Evolutionary conservation across 2,113 vertebrate genomes (phyloP).

Genomic region (Narcine bancroftii): DNA sequence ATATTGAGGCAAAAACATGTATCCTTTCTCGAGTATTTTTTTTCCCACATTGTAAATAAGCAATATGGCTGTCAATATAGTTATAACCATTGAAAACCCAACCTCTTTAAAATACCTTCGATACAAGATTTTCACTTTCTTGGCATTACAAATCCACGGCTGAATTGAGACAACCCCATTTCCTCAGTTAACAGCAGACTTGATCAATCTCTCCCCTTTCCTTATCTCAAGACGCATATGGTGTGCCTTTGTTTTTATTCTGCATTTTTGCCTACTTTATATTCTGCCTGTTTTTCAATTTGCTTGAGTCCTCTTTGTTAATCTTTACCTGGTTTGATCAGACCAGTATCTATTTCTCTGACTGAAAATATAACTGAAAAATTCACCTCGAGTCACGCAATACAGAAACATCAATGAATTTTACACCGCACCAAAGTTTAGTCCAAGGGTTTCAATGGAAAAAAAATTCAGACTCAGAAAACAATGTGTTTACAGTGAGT

Average conservation of each 20-base stretch:
- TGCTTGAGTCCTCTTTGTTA: background rate
- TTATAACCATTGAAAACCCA: background rate
- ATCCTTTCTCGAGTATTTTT: background rate
- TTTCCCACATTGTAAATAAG: background rate
- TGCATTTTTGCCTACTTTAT: background rate
- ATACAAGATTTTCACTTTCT: background rate
- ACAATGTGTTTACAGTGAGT: too few species aligned
- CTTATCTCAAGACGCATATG: too few species aligned
- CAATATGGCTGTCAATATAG: background rate
- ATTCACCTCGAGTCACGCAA: too few species aligned
- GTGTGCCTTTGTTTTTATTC: background rate
- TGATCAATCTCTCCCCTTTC: background rate
- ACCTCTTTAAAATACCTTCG: background rate
- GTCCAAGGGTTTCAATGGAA: too few species aligned
- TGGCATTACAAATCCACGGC: background rate
- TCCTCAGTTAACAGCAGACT: background rate
- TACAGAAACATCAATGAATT: too few species aligned
- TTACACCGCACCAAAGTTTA: too few species aligned
- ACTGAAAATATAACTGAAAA: background rate
- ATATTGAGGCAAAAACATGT: background rate
- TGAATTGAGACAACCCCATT: background rate
- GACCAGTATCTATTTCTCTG: too few species aligned
- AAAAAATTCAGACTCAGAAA: too few species aligned
- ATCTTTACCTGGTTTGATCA: background rate
- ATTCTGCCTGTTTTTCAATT: background rate